These are phyloP conservation scores for Caerostris darwini DNA, from an alignment of 1,140 invertebrate species.

Conservation along the genomic window DNA sequence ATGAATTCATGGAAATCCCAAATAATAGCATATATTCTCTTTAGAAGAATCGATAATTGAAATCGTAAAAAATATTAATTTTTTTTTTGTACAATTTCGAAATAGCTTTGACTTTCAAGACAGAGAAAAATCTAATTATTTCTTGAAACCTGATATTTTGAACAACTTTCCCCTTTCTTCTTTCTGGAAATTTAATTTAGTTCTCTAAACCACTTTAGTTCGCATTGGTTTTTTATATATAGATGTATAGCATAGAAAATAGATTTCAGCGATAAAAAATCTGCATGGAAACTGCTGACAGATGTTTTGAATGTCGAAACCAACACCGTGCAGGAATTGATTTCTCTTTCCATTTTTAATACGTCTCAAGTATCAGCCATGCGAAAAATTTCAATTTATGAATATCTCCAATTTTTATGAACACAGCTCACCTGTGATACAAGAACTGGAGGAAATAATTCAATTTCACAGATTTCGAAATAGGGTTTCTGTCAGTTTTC, in stretches of 20 bases:
- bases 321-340: not conserved
- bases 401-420: constrained; percentile 25
- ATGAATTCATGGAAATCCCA: too few relatives aligned
- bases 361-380: not conserved
- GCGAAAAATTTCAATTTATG: constrained; percentile 34
- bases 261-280: not conserved
- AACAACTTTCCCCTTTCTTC: not conserved
- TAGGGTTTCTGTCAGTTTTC: too few relatives aligned
- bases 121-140: not conserved
- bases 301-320: not conserved
- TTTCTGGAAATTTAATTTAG: constrained; percentile 10
- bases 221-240: not conserved
- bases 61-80: too few relatives aligned
- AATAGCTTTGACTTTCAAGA: not conserved
- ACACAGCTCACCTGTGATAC: not conserved
- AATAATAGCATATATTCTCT: not conserved
- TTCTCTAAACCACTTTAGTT: not conserved
- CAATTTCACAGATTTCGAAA: not conserved
- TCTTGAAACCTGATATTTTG: not conserved
- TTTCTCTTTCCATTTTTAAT: constrained; percentile 1
- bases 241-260: not conserved
- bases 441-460: not conserved
- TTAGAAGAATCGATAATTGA: not conserved
- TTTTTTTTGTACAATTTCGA: not conserved
- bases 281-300: not conserved